These are phyloP conservation scores for Zonotrichia leucophrys DNA, from an alignment of 2,113 vertebrate species.

Conservation along the genomic window DNA sequence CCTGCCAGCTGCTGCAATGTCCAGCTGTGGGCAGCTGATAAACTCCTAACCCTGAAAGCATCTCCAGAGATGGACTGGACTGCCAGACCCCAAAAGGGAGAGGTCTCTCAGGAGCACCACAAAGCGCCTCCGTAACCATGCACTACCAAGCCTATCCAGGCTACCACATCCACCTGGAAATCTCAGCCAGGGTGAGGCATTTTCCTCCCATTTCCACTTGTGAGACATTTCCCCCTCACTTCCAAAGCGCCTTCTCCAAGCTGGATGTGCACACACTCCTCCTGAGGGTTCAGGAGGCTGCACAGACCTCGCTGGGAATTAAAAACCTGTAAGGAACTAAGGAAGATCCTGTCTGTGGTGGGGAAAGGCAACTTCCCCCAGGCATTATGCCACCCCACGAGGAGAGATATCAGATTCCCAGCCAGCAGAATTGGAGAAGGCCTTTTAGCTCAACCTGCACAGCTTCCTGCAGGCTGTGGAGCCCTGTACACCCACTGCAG, in stretches of 20 bases:
- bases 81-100: not conserved
- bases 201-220: not conserved
- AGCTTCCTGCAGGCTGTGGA: not conserved
- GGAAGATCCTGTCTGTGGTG: not conserved
- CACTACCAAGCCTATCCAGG: not conserved
- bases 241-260: not conserved
- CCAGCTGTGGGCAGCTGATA: not conserved
- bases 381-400: not conserved
- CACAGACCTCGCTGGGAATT: not conserved
- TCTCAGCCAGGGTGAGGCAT: not conserved
- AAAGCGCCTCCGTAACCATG: rapidly evolving
- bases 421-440: not conserved
- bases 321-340: not conserved
- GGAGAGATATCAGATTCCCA: not conserved
- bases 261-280: not conserved
- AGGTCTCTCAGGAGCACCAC: not conserved
- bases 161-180: not conserved
- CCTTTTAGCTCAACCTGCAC: not conserved
- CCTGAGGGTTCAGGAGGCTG: not conserved
- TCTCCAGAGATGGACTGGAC: not conserved
- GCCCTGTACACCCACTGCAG: not conserved
- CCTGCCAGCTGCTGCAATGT: not conserved
- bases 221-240: not conserved
- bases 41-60: not conserved
- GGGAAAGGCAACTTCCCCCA: not conserved